Evolutionary conservation across 2,797 vertebrate genomes (phyloP).

Genomic region (Sebastes diploproa): DNA sequence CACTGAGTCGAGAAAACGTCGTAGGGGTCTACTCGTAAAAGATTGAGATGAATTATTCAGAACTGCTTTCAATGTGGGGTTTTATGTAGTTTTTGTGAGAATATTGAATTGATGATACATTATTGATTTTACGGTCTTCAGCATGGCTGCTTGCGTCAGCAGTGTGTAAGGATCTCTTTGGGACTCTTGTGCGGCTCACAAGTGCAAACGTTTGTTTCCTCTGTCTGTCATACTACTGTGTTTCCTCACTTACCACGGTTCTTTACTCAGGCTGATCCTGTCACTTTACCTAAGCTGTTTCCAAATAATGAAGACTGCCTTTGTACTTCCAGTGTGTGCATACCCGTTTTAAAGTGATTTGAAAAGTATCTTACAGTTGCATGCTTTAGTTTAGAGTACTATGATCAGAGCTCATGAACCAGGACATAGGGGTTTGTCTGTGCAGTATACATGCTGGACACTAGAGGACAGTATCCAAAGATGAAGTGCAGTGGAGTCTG

Average conservation of each 20-base stretch:
- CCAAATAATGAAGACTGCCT: not conserved
- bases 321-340: not conserved
- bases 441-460: conserved; percentile 56
- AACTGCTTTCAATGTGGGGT: not conserved
- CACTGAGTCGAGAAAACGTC: not conserved
- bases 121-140: conserved; percentile 16
- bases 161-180: not conserved
- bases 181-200: not conserved
- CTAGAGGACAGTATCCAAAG: conserved; percentile 65
- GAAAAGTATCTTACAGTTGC: not conserved
- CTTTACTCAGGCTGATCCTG: not conserved
- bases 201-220: not conserved
- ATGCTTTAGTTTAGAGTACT: not conserved
- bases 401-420: not conserved
- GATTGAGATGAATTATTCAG: conserved; percentile 32
- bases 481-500: not conserved
- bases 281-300: not conserved
- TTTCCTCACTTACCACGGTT: not conserved
- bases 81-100: conserved; percentile 5
- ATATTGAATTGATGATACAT: conserved; percentile 1
- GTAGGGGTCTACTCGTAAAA: not conserved
- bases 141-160: not conserved
- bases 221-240: not conserved
- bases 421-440: not conserved
- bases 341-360: not conserved